phyloP scores from a whole-genome alignment of 2,113 vertebrate genomes.

The Microcebus ravelobensis region DNA sequence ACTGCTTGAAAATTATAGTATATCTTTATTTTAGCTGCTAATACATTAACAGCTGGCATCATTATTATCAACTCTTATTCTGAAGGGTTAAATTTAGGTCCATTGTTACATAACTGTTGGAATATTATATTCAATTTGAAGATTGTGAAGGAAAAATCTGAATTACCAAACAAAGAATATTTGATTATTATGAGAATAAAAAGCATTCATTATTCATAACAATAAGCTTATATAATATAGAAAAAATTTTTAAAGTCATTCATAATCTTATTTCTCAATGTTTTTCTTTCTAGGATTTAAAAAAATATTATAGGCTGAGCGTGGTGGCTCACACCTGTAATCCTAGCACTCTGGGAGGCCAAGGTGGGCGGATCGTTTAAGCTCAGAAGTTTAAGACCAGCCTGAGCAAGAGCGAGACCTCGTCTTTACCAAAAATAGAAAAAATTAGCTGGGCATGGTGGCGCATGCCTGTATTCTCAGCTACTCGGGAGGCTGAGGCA shows the following conservation, averaged over 20 bases:
- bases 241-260: neutral
- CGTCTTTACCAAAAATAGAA: no score
- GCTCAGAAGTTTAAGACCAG: no score
- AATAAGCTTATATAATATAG: constrained; percentile 39
- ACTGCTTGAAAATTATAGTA: constrained; percentile 35
- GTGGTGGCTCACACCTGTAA: no score
- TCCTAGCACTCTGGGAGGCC: no score
- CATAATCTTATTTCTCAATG: neutral
- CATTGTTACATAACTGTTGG: neutral
- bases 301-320: no score
- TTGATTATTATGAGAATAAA: constrained; percentile 42
- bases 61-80: neutral
- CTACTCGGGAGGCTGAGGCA: no score
- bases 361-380: no score
- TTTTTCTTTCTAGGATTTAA: constrained; percentile 26
- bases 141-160: neutral
- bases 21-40: neutral
- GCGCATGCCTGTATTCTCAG: no score
- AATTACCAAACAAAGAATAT: neutral
- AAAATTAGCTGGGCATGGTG: no score
- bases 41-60: neutral
- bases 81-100: neutral
- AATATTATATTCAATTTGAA: neutral
- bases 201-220: neutral
- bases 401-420: no score